These are phyloP conservation scores for Tricholaema leucomelas DNA, from an alignment of 2,113 vertebrate genomes.

Conservation along the genomic window DNA sequence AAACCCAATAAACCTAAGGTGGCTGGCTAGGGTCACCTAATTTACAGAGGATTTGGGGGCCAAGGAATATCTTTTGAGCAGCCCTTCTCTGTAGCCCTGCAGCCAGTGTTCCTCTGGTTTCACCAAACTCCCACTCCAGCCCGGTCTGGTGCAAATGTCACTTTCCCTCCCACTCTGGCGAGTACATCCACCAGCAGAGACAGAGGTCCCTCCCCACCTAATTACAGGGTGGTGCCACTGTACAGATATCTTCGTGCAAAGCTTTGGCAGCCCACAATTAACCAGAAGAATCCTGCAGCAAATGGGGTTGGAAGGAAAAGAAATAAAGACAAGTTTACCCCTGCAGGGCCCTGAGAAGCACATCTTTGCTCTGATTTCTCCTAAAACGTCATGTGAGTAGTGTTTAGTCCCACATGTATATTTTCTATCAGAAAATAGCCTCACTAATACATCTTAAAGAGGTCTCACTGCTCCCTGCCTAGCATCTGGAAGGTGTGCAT, in stretches of 20 bases:
- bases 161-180: neutral
- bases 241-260: constrained; percentile 77
- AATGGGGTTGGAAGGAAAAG: constrained; percentile 14
- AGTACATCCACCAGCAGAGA: neutral
- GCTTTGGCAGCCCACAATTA: constrained; percentile 52
- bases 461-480: constrained; percentile 7
- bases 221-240: constrained; percentile 85
- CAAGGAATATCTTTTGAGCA: neutral
- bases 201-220: constrained; percentile 75
- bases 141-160: neutral
- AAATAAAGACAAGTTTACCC: constrained; percentile 8
- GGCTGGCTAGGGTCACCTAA: no score
- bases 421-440: neutral
- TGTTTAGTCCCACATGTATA: constrained; percentile 5
- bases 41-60: neutral
- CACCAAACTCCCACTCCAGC: accelerated
- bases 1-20: neutral
- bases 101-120: neutral
- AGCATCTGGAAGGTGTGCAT: constrained; percentile 59
- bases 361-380: constrained; percentile 33
- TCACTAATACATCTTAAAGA: constrained; percentile 31
- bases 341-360: neutral
- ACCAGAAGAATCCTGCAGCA: constrained; percentile 54
- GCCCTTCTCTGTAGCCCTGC: neutral
- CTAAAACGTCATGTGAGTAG: neutral